Evolutionary conservation across 2,113 vertebrate genomes (phyloP).

Genomic region (Tor tambroides): DNA sequence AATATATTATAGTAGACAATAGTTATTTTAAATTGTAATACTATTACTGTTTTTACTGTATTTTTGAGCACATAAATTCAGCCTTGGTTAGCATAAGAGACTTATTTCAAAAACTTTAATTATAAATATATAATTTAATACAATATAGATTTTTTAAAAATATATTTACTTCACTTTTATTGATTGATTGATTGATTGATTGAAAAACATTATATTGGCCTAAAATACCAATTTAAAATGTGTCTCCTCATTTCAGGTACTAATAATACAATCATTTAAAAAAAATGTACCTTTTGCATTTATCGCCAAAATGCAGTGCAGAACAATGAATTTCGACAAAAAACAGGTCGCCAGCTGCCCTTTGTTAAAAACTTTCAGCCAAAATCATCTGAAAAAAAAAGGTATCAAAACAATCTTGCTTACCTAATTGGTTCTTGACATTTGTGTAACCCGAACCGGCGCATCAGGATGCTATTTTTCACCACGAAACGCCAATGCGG

Average conservation of each 20-base stretch:
- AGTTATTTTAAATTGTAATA: no score
- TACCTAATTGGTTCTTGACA: slow-evolving; percentile 46
- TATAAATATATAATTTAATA: no score
- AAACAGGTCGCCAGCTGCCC: background rate
- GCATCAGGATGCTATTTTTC: slow-evolving; percentile 30
- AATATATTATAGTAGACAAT: no score
- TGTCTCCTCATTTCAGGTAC: background rate
- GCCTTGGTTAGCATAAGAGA: no score
- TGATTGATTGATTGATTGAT: no score
- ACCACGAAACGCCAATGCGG: slow-evolving; percentile 10
- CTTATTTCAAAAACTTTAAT: no score
- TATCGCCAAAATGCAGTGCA: background rate
- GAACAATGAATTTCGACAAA: background rate
- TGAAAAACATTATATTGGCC: background rate
- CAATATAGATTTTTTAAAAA: no score
- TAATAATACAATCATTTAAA: background rate
- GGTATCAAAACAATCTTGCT: background rate
- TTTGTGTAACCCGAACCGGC: background rate
- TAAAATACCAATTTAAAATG: background rate
- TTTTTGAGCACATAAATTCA: no score
- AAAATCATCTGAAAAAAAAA: background rate
- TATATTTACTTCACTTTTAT: no score
- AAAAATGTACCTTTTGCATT: background rate
- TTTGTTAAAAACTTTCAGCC: background rate
- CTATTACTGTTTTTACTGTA: no score